Percentiles rank a stretch among this genome's conserved stretches.
Evolutionary conservation across 2,113 vertebrate genomes (phyloP).

Genomic region (Serinus canaria): DNA sequence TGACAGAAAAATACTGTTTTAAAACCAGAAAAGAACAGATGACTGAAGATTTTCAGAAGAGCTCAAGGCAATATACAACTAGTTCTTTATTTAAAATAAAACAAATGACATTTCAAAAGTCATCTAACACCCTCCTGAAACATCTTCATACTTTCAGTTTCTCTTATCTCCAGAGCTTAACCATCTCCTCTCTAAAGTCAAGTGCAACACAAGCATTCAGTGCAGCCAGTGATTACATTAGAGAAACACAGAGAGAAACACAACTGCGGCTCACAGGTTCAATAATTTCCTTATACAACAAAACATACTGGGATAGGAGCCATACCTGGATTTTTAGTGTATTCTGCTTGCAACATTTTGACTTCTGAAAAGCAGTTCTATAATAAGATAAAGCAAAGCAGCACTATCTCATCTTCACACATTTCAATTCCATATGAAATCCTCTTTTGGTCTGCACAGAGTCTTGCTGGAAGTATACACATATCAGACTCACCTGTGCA

Average conservation of each 20-base stretch:
- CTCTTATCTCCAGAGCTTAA: background rate
- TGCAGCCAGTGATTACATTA: background rate
- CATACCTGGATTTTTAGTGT: background rate
- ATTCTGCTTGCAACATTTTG: background rate
- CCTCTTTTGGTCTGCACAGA: background rate
- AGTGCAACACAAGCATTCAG: background rate
- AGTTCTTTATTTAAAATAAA: background rate
- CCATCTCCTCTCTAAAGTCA: background rate
- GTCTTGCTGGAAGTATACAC: accelerated
- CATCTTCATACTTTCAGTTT: background rate
- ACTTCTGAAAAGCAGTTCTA: background rate
- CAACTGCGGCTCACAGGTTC: background rate
- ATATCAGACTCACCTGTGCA: background rate
- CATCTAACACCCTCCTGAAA: background rate
- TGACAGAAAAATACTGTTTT: background rate
- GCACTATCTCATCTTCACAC: background rate
- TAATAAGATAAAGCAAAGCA: background rate
- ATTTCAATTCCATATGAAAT: background rate
- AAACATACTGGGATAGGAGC: background rate
- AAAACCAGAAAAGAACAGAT: background rate
- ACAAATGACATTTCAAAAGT: background rate
- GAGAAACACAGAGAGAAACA: background rate
- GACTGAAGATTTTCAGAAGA: background rate
- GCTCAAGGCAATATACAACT: background rate
- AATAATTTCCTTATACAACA: background rate